Conservation (phyloP, 2,888 invertebrate genomes). For the Coronaproctus castanopsis region DNA sequence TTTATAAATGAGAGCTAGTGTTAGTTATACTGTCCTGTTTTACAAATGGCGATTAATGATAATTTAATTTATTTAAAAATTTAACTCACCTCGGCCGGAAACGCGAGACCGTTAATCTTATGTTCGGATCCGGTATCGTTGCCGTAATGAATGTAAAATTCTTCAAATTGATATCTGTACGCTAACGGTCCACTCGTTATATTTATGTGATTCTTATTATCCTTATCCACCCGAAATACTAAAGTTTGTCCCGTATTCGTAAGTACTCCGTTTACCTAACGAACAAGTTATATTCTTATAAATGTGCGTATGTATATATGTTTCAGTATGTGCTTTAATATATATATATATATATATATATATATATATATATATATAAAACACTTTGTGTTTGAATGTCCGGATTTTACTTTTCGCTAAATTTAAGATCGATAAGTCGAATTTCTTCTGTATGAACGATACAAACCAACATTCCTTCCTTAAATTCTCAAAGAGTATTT, state of each 20-base stretch:
- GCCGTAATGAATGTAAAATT: conserved; percentile 90
- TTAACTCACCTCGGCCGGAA: conserved; percentile 81
- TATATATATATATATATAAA: neutral
- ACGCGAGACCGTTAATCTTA: conserved; percentile 79
- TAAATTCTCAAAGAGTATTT: too few species aligned
- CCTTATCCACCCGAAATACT: conserved; percentile 75
- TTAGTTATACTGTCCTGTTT: too few species aligned
- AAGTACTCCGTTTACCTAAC: conserved; percentile 68
- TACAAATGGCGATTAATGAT: too few species aligned
- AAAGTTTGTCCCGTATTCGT: conserved; percentile 88
- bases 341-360: neutral
- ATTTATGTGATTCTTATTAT: conserved; percentile 76
- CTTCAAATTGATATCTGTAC: conserved; percentile 85
- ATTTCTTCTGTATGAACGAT: too few species aligned
- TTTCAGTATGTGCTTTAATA: neutral
- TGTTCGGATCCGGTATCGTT: conserved; percentile 89
- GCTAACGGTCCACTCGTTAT: conserved; percentile 91
- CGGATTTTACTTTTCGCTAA: neutral
- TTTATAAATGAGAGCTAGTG: too few species aligned
- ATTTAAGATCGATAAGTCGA: too few species aligned
- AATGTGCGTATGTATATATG: neutral
- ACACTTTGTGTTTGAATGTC: too few species aligned
- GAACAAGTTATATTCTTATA: conserved; percentile 14
- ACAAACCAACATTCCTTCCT: too few species aligned
- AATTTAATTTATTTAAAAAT: too few species aligned